Conservation (phyloP, 2,113 vertebrate species). For the Climacteris rufus region DNA sequence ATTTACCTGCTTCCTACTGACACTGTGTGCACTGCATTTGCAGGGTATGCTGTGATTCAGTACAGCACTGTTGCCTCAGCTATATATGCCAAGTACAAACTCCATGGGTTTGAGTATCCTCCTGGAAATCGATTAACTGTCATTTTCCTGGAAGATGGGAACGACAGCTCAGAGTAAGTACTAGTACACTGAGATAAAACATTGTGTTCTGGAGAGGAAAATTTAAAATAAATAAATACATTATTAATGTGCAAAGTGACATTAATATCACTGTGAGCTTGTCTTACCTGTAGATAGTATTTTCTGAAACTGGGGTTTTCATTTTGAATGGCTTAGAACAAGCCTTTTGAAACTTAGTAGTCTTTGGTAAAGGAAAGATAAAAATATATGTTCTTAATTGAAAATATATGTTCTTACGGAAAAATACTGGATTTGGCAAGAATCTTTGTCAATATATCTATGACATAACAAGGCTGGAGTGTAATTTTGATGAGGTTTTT, state of each 20-base stretch:
- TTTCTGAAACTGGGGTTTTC: not conserved
- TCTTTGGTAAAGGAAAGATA: not conserved
- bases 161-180: conserved; percentile 85
- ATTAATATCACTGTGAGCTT: not conserved
- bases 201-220: not conserved
- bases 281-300: not conserved
- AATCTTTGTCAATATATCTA: not conserved
- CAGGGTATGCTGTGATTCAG: conserved; percentile 89
- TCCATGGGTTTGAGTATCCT: conserved; percentile 95
- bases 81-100: conserved; percentile 92
- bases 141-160: conserved; percentile 86
- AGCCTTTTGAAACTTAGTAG: not conserved
- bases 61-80: conserved; percentile 93
- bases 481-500: not conserved
- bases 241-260: not conserved
- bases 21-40: not conserved
- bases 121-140: conserved; percentile 89
- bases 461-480: not conserved
- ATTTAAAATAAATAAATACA: not conserved
- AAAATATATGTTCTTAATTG: not conserved
- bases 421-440: not conserved
- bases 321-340: not conserved
- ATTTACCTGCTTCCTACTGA: not conserved
- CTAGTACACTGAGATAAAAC: not conserved
- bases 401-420: not conserved